Conservation (phyloP, 2,888 invertebrate species). For the Lordiphosa andalusiaca region DNA sequence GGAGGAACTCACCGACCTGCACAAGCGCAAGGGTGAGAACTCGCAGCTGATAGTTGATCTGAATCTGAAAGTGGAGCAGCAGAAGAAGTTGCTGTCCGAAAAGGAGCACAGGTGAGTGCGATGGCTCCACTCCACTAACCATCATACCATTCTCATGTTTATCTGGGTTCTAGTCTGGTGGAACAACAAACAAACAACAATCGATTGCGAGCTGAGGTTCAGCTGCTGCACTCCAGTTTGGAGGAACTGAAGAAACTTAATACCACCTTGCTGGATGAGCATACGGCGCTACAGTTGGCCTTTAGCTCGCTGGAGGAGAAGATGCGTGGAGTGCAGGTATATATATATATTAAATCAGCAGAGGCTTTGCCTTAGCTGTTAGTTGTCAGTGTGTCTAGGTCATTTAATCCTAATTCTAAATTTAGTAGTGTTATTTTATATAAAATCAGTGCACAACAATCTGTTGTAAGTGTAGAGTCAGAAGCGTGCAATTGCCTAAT, state of each 20-base stretch:
- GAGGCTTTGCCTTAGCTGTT: constrained; percentile 24
- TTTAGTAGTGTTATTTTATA: not conserved
- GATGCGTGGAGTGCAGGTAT: constrained; percentile 89
- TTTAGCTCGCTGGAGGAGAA: constrained; percentile 95
- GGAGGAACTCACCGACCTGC: constrained; percentile 95
- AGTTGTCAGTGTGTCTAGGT: not conserved
- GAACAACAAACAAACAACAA: constrained; percentile 85
- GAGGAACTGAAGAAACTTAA: constrained; percentile 90
- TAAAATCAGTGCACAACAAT: not conserved
- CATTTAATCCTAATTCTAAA: not conserved
- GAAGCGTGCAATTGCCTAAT: not conserved
- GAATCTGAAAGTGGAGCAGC: constrained; percentile 91
- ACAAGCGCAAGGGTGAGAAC: constrained; percentile 94
- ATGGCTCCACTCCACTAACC: not conserved
- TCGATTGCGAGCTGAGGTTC: constrained; percentile 87
- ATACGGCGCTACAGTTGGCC: constrained; percentile 95
- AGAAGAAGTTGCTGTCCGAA: constrained; percentile 87
- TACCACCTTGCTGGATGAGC: constrained; percentile 95
- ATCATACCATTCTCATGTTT: not conserved
- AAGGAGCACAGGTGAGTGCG: constrained; percentile 86
- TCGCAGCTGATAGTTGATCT: constrained; percentile 95
- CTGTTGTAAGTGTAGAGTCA: constrained; percentile 8
- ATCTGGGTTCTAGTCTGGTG: constrained; percentile 83
- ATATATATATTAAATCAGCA: constrained; percentile 68
- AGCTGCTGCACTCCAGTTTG: constrained; percentile 86